phyloP scores from a whole-genome alignment of 2,113 vertebrate genomes.

The Pollimyrus isidori region DNA sequence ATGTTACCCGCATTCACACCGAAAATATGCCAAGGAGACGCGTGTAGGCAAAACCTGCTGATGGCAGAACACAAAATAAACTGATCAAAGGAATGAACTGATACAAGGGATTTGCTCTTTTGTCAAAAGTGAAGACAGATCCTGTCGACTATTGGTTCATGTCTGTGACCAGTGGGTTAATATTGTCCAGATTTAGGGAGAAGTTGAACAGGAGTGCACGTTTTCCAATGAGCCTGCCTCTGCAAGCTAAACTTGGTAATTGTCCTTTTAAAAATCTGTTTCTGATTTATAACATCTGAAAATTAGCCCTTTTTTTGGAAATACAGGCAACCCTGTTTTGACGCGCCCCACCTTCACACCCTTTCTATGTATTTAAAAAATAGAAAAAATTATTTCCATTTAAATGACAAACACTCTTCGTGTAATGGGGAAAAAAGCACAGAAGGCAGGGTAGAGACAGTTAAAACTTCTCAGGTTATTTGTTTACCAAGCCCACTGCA shows the following conservation, averaged over 20 bases:
- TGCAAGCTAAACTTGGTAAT: background rate
- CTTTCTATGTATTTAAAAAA: background rate
- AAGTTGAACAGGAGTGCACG: background rate
- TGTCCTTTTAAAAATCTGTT: background rate
- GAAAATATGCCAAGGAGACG: background rate
- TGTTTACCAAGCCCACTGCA: background rate
- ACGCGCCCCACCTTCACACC: background rate
- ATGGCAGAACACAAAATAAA: background rate
- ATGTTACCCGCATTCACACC: background rate
- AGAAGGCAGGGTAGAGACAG: background rate
- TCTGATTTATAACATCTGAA: conserved; percentile 7
- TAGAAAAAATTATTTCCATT: background rate
- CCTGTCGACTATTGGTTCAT: background rate
- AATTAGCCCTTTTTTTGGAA: background rate
- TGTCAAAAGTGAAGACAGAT: conserved; percentile 3
- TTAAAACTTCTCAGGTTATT: background rate
- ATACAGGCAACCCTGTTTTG: background rate
- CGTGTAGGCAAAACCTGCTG: background rate
- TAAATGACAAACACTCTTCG: background rate
- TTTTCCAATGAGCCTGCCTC: background rate
- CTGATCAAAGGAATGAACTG: background rate
- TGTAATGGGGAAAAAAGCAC: background rate
- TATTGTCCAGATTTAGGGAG: background rate
- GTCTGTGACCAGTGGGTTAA: background rate
- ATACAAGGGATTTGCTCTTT: background rate